Evolutionary conservation across 2,113 vertebrate genomes (phyloP).

Genomic region (Menura novaehollandiae): DNA sequence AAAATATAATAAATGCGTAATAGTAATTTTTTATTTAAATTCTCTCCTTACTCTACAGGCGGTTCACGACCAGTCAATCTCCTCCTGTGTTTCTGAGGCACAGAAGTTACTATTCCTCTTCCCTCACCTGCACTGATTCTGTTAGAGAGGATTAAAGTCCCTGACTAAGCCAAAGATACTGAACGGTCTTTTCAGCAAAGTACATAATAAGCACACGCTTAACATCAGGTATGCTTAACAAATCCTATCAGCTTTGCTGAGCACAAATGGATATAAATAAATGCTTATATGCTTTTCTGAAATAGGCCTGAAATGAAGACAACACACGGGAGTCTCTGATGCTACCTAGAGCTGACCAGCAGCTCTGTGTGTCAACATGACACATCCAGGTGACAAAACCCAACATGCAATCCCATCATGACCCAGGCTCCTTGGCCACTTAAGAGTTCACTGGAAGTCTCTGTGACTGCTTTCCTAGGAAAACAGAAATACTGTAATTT

Average conservation of each 20-base stretch:
- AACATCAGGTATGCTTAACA: neutral
- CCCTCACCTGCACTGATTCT: neutral
- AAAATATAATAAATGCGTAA: neutral
- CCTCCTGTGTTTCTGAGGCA: neutral
- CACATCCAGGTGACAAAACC: neutral
- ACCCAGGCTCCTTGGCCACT: neutral
- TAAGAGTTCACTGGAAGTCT: neutral
- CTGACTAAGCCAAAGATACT: neutral
- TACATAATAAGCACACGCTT: neutral
- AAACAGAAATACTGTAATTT: neutral
- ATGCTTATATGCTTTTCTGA: neutral
- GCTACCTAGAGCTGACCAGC: neutral
- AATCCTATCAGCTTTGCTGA: neutral
- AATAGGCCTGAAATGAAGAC: neutral
- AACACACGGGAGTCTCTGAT: neutral
- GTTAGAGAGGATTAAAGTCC: neutral
- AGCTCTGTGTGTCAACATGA: neutral
- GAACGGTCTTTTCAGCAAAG: neutral
- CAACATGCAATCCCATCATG: neutral
- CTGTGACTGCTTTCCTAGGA: neutral
- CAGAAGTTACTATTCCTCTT: neutral
- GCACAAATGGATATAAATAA: neutral
- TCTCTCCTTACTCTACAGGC: neutral
- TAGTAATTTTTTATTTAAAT: neutral
- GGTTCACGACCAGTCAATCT: neutral